Base-by-base conservation (phyloP, 2,797 vertebrate species). In the Chloroceryle amazona region DNA sequence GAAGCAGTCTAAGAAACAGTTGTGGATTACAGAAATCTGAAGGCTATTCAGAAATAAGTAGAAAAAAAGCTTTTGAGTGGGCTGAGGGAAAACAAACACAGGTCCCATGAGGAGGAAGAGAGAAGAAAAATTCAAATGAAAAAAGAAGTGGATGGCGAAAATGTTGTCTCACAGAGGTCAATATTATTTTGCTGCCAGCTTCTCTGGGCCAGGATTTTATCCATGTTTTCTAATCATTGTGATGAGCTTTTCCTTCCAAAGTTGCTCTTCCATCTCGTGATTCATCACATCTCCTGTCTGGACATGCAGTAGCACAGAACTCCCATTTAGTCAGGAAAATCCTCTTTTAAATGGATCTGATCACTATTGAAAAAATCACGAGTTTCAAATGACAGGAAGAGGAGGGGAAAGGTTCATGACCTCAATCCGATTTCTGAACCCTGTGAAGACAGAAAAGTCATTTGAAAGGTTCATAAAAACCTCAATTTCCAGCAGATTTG, bases 51-150 rank as follows among this genome's bases (percentile, higher is more conserved):
- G 83, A 96, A 85, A 73, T 52, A 79, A 75, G 35, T 25, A 74
- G 35, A 4, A 67, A 47, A 81, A 63, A 67, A 14, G 4, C 8
- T 44, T 66, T 75, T 71, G 68, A 74, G 88, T 87, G 39, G 81
- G 81, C 63, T 89, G 78, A 75, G 87, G 41, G 68, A 94, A 95
- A 96, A 90, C 63, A 96, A 96, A 76, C 67, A 96, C 28, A 91
- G 31, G 76, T 89, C 86, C 78, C 81, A 58, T 51, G 96, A 89
- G 66, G 11, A 68, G n/a, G 20, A 93, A 55, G 52, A 96, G 78
- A 80, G 71, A 93, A 93, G 29, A 82, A 95, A 90, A 92, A 47
- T 52, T 85, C 31, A 17, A 89, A 14, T 4, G 3, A 28, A 54
- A 72, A 66, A 67, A 55, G 14, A 49, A 54, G 16, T 42, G 21